phyloP scores from a whole-genome alignment of 2,888 invertebrate species.

The Spatulosminthurus flaviceps region DNA sequence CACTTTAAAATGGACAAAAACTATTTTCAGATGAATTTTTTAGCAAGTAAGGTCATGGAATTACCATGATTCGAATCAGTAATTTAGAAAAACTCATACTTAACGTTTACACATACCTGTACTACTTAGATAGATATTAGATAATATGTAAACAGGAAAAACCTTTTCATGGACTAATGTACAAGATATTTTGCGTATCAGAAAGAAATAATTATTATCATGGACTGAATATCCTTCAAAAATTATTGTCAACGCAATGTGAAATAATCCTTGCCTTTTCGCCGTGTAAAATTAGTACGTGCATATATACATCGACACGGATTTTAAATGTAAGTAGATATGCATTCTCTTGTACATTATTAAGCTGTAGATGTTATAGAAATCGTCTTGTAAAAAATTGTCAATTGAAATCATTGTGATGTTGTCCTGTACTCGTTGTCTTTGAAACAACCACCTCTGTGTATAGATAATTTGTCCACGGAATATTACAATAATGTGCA shows the following conservation, averaged over 20 bases:
- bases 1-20: background rate
- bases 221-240: slow-evolving; percentile 23
- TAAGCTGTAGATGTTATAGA: background rate
- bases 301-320: background rate
- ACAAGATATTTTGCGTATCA: slow-evolving; percentile 27
- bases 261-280: slow-evolving; percentile 21
- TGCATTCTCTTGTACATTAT: background rate
- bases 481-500: too few relatives aligned
- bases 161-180: slow-evolving; percentile 8
- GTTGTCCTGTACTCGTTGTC: background rate
- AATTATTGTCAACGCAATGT: slow-evolving; percentile 25
- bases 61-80: background rate
- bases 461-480: background rate
- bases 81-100: slow-evolving; percentile 3
- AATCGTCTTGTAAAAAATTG: background rate
- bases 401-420: slow-evolving; percentile 12
- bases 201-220: slow-evolving; percentile 9
- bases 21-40: background rate
- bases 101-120: background rate
- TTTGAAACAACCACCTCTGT: background rate
- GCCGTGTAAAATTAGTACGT: background rate
- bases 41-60: background rate
- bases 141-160: background rate
- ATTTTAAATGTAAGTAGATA: background rate
- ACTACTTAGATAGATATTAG: background rate